Base-by-base conservation (phyloP, 2,113 vertebrate genomes). In the Pan paniscus region DNA sequence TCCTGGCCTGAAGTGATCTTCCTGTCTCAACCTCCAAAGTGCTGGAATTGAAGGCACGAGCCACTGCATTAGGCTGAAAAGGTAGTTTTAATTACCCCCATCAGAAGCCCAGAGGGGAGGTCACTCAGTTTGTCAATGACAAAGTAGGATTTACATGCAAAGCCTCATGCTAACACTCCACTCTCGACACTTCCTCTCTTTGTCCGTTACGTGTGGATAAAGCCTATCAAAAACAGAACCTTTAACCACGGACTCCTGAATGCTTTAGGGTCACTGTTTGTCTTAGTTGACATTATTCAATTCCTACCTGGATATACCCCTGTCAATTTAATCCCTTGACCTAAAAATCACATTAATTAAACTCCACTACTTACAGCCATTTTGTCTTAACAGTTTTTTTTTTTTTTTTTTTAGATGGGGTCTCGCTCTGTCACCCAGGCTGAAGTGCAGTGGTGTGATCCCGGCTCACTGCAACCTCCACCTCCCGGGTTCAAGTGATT, bases 291-390 rank as follows among this genome's bases (percentile, higher is more conserved):
- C 61, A 27, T 22, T 67, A 35, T 20, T 40, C 25, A 9, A 52
- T 92, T 40, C 72, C 67, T 89, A 59, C 40, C 57, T 67, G 59
- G 68, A 84, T 32, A 91, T 4, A 61, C 17, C 9, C 13, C 18
- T 27, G 3, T 43, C 2, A 2, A 3, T 84, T 76, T 55, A 70
- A 72, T 70, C 59, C 64, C 93, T 46, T 82, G 70, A 90, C 70
- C 35, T 96, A 72, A 96, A 70, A 96, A 93, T 84, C 38, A 79
- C 32, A 83, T 17, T 40, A 86, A 79, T 20, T 40, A 86, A 95
- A 90, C 35, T 83, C 70, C 7, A 48, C 52, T 79, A 38, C 6
- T 57, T 9, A 35, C 2, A 68, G 76, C 35, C 25, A 67, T 27
- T 75, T 93, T 35, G n/a, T 20, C 50, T 35, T 48, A 83, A 46